phyloP scores from a whole-genome alignment of 2,888 invertebrate species.

The Tyria jacobaeae region DNA sequence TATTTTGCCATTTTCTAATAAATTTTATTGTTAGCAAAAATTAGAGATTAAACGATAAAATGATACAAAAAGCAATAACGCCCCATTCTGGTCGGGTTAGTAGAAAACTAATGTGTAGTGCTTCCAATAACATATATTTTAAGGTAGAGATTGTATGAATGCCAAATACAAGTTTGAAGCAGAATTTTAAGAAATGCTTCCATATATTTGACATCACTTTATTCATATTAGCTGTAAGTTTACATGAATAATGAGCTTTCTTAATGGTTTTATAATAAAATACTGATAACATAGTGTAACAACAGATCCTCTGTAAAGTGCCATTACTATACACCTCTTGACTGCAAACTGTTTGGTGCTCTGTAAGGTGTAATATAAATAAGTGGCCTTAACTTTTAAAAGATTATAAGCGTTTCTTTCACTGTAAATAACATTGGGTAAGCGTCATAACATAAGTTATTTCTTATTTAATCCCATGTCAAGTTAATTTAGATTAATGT shows the following conservation, averaged over 20 bases:
- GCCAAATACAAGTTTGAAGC: slow-evolving; percentile 62
- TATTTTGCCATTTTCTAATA: too few species aligned
- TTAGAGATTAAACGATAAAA: too few species aligned
- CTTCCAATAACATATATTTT: slow-evolving; percentile 64
- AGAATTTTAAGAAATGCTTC: slow-evolving; percentile 49
- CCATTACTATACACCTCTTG: slow-evolving; percentile 45
- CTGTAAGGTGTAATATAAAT: slow-evolving; percentile 55
- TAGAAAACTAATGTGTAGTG: slow-evolving; percentile 56
- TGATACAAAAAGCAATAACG: not conserved
- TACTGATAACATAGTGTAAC: slow-evolving; percentile 30
- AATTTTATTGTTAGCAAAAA: too few species aligned
- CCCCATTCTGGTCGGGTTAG: not conserved
- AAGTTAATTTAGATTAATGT: slow-evolving; percentile 32
- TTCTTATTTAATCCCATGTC: slow-evolving; percentile 58
- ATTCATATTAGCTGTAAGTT: slow-evolving; percentile 46
- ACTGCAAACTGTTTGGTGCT: slow-evolving; percentile 60
- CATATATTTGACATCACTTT: slow-evolving; percentile 58
- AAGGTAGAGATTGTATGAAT: slow-evolving; percentile 55
- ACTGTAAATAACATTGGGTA: slow-evolving; percentile 76
- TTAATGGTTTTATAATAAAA: slow-evolving; percentile 44
- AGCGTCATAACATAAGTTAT: slow-evolving; percentile 51
- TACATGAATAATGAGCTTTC: slow-evolving; percentile 54
- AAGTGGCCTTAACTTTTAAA: slow-evolving; percentile 74
- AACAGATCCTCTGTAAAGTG: slow-evolving; percentile 51
- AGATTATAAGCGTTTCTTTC: slow-evolving; percentile 57